A percentile compares a stretch with the other conserved stretches of the same genome.
Conservation (phyloP, 2,113 vertebrate species). For the Megalops atlanticus region DNA sequence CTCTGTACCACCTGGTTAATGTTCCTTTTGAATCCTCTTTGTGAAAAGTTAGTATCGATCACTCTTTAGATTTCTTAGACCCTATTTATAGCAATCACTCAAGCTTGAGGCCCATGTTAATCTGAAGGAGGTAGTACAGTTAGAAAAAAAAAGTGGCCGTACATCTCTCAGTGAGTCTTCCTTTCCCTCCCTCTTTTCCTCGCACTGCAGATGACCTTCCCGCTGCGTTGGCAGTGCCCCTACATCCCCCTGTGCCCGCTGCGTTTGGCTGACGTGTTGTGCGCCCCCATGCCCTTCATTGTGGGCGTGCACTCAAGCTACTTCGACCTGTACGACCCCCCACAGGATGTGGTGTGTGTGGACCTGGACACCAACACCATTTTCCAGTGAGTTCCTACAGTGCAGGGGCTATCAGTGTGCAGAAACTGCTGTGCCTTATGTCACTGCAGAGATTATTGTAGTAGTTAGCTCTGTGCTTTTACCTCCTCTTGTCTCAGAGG, state of each 20-base stretch:
- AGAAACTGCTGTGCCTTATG: neutral
- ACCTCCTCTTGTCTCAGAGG: neutral
- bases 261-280: conserved; percentile 88
- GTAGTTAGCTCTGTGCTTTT: neutral
- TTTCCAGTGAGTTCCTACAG: conserved; percentile 81
- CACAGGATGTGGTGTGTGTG: conserved; percentile 85
- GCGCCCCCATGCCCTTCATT: conserved; percentile 94
- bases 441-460: neutral
- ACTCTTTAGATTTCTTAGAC: neutral
- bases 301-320: conserved; percentile 96
- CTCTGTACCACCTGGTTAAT: neutral
- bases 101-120: no score
- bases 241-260: conserved; percentile 96
- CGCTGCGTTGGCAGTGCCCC: conserved; percentile 90
- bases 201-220: conserved; percentile 86
- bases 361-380: conserved; percentile 96
- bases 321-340: conserved; percentile 90
- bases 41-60: neutral
- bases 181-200: conserved; percentile 11
- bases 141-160: neutral
- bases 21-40: neutral
- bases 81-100: no score
- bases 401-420: neutral
- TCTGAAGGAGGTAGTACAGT: no score
- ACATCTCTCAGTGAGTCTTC: neutral